Evolutionary conservation across 2,797 vertebrate genomes (phyloP).

Genomic region (Argyrosomus regius): DNA sequence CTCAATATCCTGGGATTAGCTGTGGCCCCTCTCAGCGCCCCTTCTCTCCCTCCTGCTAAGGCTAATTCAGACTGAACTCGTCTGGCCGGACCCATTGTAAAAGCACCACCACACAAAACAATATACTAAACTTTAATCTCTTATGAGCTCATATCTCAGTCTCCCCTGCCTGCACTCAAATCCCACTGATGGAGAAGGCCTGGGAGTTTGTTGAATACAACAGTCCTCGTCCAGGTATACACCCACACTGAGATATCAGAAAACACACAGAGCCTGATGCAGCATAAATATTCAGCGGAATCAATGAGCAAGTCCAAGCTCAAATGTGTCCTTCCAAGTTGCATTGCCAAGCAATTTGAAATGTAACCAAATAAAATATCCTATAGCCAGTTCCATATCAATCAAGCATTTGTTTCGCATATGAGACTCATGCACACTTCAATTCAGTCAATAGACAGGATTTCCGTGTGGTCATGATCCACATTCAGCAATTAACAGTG

Average conservation of each 20-base stretch:
- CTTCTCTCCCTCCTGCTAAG: conserved; percentile 80
- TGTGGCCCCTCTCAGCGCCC: conserved; percentile 76
- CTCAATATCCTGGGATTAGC: conserved; percentile 89
- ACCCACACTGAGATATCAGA: conserved; percentile 38
- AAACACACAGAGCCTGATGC: conserved; percentile 43
- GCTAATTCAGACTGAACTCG: conserved; percentile 82
- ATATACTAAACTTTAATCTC: conserved; percentile 87
- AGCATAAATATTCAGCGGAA: conserved; percentile 50
- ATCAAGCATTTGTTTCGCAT: conserved; percentile 30
- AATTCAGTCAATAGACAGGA: conserved; percentile 23
- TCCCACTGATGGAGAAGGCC: conserved; percentile 54
- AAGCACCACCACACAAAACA: conserved; percentile 77
- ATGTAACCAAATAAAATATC: conserved; percentile 41
- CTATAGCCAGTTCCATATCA: conserved; percentile 8
- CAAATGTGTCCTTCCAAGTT: conserved; percentile 39
- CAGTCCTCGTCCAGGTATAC: conserved; percentile 51
- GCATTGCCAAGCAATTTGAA: conserved; percentile 47
- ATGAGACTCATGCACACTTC: conserved; percentile 5
- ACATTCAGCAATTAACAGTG: conserved; percentile 21
- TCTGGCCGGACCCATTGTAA: conserved; percentile 77
- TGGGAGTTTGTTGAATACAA: conserved; percentile 65
- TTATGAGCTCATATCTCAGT: conserved; percentile 81
- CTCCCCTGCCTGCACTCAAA: conserved; percentile 60
- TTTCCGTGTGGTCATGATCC: not conserved
- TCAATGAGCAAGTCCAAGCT: conserved; percentile 44